phyloP scores from a whole-genome alignment of 2,797 vertebrate species.

The Sebastes goodei region DNA sequence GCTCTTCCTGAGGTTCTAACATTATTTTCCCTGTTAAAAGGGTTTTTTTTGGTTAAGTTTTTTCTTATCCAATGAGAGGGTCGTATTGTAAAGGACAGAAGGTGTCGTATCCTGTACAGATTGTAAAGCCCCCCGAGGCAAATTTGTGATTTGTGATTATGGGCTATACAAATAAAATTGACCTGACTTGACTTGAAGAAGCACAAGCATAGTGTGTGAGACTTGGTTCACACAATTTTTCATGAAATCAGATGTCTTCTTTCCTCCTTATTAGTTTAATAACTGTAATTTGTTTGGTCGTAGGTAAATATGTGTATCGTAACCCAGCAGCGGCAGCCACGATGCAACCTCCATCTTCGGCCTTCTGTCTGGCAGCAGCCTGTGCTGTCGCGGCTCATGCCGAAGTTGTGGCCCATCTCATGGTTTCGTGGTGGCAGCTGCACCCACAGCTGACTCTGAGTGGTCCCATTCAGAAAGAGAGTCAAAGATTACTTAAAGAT shows the following conservation, averaged over 20 bases:
- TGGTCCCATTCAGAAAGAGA: constrained; percentile 84
- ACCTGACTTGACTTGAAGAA: not conserved
- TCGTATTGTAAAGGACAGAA: too few relatives aligned
- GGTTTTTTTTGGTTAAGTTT: too few relatives aligned
- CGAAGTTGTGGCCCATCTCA: constrained; percentile 98
- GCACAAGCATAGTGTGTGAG: not conserved
- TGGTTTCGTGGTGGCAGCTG: constrained; percentile 86
- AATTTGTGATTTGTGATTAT: too few relatives aligned
- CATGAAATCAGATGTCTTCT: not conserved
- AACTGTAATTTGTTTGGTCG: not conserved
- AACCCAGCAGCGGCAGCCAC: constrained; percentile 98
- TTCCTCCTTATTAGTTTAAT: not conserved
- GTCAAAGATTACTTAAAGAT: not conserved
- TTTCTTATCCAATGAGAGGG: too few relatives aligned
- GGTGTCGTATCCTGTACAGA: too few relatives aligned
- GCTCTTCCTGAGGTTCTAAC: too few relatives aligned
- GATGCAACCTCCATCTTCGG: constrained; percentile 94
- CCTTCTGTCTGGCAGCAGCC: constrained; percentile 88
- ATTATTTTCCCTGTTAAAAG: too few relatives aligned
- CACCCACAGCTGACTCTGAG: constrained; percentile 90
- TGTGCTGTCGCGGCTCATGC: constrained; percentile 92
- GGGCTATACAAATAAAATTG: too few relatives aligned
- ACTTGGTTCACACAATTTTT: not conserved
- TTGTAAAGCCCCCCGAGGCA: too few relatives aligned
- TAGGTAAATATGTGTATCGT: constrained; percentile 30